Evolutionary conservation across 92 coral and sea anemone species (phyloP), one percentile per base, ranked within the genome.

Genomic region (Epizoanthus rinbou): DNA sequence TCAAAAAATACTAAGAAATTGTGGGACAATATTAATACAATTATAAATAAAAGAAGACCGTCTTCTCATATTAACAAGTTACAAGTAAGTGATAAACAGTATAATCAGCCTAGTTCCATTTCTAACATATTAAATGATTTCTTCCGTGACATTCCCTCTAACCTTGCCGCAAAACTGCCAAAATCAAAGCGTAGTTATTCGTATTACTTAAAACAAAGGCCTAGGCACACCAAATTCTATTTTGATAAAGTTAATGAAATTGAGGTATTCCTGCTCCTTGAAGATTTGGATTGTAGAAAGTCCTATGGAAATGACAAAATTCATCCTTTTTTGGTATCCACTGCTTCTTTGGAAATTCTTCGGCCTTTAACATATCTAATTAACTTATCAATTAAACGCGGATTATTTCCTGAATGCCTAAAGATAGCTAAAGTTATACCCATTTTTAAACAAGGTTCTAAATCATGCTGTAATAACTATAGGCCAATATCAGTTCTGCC

Each of bases 401-500:
- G 84, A 57, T 17, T 52, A 22, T 82, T 82, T 25, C 86, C 86
- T 67, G 86, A 82, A 35, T 35, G 74, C n/a, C 50, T 67, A 50
- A 82, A 82, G 33, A 69, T 69, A 13, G 86, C 80, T 83, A 54
- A 39, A 54, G 86, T 72, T 62, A 39, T 58, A 19, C 80, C 80
- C 25, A 73, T 84, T 47, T 84, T 72, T 73, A 84, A 84, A 84
- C 57, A 84, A 64, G 87, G 81, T 19, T 84, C 82, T 53, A 65
- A 57, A 19, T 28, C 54, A 25, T 47, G 53, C 23, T 73, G 80
- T 84, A 74, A 37, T 59, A 84, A 84, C 21, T 73, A 84, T 84
- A 18, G 87, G 24, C 73, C 87, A 23, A 84, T 84, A 31, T 84
- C 87, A 57, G 56, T 84, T 74, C 82, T 84, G 33, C 70, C 87